These are phyloP conservation scores for Limulus polyphemus DNA, from an alignment of 2,888 invertebrate species.

Conservation along the genomic window DNA sequence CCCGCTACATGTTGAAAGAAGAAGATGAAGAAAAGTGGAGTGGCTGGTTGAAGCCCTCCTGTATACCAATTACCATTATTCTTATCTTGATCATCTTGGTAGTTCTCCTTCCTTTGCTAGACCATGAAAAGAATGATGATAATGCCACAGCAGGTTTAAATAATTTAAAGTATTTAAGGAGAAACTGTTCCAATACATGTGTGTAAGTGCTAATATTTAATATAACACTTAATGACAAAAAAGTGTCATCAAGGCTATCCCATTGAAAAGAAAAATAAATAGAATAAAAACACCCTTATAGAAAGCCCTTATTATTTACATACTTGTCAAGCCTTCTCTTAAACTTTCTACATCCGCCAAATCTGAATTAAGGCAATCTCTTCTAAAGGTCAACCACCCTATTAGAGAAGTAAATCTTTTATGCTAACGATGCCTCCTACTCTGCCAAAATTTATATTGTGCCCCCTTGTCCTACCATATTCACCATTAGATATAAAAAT, in stretches of 20 bases:
- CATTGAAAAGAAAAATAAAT: neutral
- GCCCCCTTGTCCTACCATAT: too few relatives aligned
- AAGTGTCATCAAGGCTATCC: neutral
- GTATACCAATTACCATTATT: conserved; percentile 68
- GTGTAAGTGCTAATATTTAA: conserved; percentile 7
- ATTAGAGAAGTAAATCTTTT: too few relatives aligned
- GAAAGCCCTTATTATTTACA: too few relatives aligned
- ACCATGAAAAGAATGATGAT: conserved; percentile 37
- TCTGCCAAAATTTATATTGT: too few relatives aligned
- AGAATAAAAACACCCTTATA: too few relatives aligned
- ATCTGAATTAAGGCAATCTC: too few relatives aligned
- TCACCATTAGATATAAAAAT: too few relatives aligned
- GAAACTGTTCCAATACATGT: conserved; percentile 21
- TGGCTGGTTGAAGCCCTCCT: conserved; percentile 48
- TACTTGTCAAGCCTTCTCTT: too few relatives aligned
- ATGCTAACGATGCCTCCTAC: too few relatives aligned
- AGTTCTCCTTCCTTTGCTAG: conserved; percentile 58
- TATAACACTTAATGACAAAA: neutral
- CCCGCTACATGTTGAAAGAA: conserved; percentile 52
- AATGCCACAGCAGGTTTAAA: conserved; percentile 13
- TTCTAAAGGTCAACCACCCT: too few relatives aligned
- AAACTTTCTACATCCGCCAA: too few relatives aligned
- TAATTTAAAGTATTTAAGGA: conserved; percentile 17
- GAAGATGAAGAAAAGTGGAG: conserved; percentile 20
- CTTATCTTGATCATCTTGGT: conserved; percentile 64